Conservation (phyloP, 2,113 vertebrate species). For the Sphaerodactylus townsendi region DNA sequence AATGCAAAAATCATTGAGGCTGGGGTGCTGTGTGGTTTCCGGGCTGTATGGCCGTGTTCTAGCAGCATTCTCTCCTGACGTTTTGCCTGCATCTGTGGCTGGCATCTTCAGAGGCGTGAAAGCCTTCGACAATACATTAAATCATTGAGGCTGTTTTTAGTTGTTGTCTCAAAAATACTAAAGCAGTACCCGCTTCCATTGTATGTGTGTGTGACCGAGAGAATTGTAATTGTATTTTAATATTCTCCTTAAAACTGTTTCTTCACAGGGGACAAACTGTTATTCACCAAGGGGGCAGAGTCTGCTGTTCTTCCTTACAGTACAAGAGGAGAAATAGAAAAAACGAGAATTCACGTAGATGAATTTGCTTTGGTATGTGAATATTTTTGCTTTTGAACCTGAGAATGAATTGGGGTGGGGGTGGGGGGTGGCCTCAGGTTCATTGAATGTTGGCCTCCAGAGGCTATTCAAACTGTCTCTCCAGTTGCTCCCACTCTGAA, state of each 20-base stretch:
- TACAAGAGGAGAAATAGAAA: slow-evolving; percentile 89
- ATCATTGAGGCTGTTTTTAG: background rate
- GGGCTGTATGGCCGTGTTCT: too few relatives aligned
- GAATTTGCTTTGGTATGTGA: slow-evolving; percentile 91
- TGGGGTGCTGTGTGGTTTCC: too few relatives aligned
- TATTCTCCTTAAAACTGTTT: slow-evolving; percentile 7
- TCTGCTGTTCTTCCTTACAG: slow-evolving; percentile 89
- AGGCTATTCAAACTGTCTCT: too few relatives aligned
- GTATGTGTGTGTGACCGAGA: too few relatives aligned
- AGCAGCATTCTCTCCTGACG: too few relatives aligned
- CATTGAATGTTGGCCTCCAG: background rate
- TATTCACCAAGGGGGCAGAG: slow-evolving; percentile 97
- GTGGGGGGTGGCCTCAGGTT: background rate
- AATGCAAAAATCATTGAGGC: slow-evolving; percentile 11
- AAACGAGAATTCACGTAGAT: slow-evolving; percentile 93
- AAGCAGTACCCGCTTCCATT: background rate
- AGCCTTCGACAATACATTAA: too few relatives aligned
- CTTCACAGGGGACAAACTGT: slow-evolving; percentile 83
- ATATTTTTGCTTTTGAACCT: background rate
- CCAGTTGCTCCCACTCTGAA: too few relatives aligned
- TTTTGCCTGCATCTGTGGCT: too few relatives aligned
- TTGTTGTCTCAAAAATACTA: background rate
- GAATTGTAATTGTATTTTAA: slow-evolving; percentile 30
- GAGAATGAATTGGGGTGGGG: background rate
- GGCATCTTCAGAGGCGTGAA: too few relatives aligned